Base-by-base conservation (phyloP, 2,888 invertebrate genomes). In the Drosophila mulleri region DNA sequence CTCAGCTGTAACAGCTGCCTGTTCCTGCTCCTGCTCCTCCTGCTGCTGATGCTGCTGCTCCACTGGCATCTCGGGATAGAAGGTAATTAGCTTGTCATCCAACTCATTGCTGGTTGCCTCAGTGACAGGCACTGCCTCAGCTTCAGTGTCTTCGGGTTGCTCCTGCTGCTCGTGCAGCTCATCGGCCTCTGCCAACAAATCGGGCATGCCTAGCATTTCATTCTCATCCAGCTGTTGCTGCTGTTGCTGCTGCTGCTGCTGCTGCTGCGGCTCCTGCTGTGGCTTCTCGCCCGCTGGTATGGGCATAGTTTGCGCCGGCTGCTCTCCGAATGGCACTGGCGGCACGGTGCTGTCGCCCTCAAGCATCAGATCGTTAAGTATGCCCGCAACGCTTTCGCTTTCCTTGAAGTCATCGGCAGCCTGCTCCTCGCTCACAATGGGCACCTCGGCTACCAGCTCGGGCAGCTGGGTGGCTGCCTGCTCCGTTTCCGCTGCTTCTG, bases 311-410 rank as follows among this genome's bases (percentile, higher is more conserved):
- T 70, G 62, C 0, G 74, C 45, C 0, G 76, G 80, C 44, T 85
- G 82, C 4, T 80, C 74, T 0, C 78, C 69, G 37, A 84, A 85
- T 23, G 84, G 84, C 58, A 84, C 84, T 0, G 91, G 90, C 0
- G 81, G 73, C 4, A 83, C 70, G 0, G 92, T 92, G 45, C 89
- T 83, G 18, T 87, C 85, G 0, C 90, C 91, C 7, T 91, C 89
- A 3, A 86, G 71, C 89, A 92, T 91, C 32, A 92, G 65, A 65
- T 92, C 92, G 57, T 85, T 91, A 1, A 92, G 78, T 48, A 92
- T 92, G 58, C 91, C 92, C 16, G 90, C 83, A 60, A 92, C 87
- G 23, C 92, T 92, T 61, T 92, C 91, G 53, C 90, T 92, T 61
- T 92, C 92, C 65, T 90, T 86, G 62, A 91, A 90, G 48, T 88